A percentile compares a stretch with the other conserved stretches of the same genome.
Conservation (phyloP, 2,888 invertebrate genomes). For the Eudemis profundana region DNA sequence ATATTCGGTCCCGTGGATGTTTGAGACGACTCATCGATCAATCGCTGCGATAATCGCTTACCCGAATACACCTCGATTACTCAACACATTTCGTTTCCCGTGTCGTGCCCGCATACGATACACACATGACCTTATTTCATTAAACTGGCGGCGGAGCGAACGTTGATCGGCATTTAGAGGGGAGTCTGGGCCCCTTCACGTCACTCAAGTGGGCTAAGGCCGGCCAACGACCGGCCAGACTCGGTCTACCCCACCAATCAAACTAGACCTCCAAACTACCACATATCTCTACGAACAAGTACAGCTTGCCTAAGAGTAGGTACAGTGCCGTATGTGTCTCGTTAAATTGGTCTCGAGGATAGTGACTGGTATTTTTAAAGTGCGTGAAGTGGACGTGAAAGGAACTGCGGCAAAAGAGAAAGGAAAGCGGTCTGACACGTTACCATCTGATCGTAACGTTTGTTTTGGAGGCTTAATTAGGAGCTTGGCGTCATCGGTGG, state of each 20-base stretch:
- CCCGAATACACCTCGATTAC: slow-evolving; percentile 21
- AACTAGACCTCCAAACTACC: slow-evolving; percentile 55
- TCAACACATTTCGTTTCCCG: slow-evolving; percentile 33
- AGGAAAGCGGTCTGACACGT: slow-evolving; percentile 56
- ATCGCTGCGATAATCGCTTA: slow-evolving; percentile 19
- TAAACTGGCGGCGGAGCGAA: slow-evolving; percentile 62
- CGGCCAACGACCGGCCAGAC: slow-evolving; percentile 73
- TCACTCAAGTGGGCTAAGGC: slow-evolving; percentile 81
- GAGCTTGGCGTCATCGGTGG: slow-evolving; percentile 21
- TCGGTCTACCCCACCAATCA: slow-evolving; percentile 56
- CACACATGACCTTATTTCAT: slow-evolving; percentile 64
- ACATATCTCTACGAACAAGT: slow-evolving; percentile 47
- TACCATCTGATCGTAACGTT: slow-evolving; percentile 26
- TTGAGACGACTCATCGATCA: slow-evolving; percentile 27
- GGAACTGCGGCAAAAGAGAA: slow-evolving; percentile 73
- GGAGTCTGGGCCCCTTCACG: slow-evolving; percentile 75
- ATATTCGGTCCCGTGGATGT: slow-evolving; percentile 17
- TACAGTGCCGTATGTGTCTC: slow-evolving; percentile 50
- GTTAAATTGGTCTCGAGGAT: slow-evolving; percentile 55
- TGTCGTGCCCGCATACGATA: slow-evolving; percentile 19
- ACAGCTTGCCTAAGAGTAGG: slow-evolving; percentile 44
- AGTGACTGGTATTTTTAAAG: slow-evolving; percentile 58
- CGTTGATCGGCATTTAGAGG: slow-evolving; percentile 64
- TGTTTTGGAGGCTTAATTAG: slow-evolving; percentile 37
- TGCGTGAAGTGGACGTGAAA: slow-evolving; percentile 65